Evolutionary conservation across 2,113 vertebrate genomes (phyloP).

Genomic region (Sitta europaea): DNA sequence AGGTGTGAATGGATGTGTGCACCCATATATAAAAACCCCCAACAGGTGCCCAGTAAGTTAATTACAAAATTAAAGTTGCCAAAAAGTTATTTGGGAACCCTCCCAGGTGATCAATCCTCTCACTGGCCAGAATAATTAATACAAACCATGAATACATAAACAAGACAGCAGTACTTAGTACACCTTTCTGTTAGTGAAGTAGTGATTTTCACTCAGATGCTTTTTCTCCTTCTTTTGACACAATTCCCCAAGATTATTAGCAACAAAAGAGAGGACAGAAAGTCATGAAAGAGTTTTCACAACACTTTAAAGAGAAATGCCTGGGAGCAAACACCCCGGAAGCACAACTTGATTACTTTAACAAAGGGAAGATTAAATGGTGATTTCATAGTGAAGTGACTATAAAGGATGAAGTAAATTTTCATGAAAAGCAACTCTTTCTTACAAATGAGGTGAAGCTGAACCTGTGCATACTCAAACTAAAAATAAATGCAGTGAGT

Average conservation of each 20-base stretch:
- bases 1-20: background rate
- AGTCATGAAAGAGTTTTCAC: background rate
- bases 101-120: background rate
- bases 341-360: background rate
- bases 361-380: background rate
- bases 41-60: background rate
- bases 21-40: background rate
- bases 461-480: background rate
- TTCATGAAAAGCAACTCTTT: background rate
- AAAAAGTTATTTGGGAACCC: background rate
- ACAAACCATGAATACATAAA: background rate
- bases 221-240: background rate
- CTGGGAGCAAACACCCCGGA: background rate
- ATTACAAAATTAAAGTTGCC: background rate
- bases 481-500: background rate
- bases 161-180: background rate
- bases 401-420: background rate
- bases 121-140: background rate
- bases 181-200: background rate
- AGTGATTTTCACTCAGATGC: background rate
- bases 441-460: background rate
- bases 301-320: background rate
- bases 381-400: background rate
- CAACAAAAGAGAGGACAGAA: background rate
- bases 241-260: background rate